Percentiles rank a stretch among this genome's conserved stretches.
phyloP scores from a whole-genome alignment of 2,797 vertebrate genomes.

The Monodelphis domestica region DNA sequence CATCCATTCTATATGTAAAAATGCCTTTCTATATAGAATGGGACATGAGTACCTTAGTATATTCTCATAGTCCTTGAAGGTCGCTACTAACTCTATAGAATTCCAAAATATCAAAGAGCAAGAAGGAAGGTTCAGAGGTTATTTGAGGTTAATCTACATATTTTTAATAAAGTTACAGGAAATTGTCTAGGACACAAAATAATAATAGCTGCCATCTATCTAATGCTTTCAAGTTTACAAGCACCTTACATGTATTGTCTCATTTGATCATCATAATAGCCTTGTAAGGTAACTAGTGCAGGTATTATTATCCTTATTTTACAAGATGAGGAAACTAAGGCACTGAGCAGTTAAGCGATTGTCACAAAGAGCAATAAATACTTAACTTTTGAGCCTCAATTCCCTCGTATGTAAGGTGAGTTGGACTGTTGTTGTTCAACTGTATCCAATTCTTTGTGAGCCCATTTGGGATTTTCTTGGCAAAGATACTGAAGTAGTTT shows the following conservation, averaged over 20 bases:
- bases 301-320: neutral
- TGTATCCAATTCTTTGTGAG: too few species aligned
- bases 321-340: neutral
- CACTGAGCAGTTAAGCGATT: neutral
- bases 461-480: too few species aligned
- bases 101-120: neutral
- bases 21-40: neutral
- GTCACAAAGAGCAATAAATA: neutral
- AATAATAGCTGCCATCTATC: neutral
- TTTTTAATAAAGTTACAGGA: neutral
- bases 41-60: neutral
- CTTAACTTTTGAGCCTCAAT: neutral
- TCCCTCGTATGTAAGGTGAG: neutral
- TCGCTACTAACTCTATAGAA: neutral
- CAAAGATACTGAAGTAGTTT: too few species aligned
- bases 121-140: neutral
- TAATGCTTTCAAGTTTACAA: neutral
- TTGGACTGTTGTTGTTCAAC: too few species aligned
- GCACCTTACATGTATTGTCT: neutral
- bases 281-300: neutral
- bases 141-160: neutral
- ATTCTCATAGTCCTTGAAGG: neutral
- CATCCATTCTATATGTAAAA: neutral
- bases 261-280: neutral
- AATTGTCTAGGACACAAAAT: neutral